Evolutionary conservation across 2,797 vertebrate genomes (phyloP).

Genomic region (Salmo trutta): DNA sequence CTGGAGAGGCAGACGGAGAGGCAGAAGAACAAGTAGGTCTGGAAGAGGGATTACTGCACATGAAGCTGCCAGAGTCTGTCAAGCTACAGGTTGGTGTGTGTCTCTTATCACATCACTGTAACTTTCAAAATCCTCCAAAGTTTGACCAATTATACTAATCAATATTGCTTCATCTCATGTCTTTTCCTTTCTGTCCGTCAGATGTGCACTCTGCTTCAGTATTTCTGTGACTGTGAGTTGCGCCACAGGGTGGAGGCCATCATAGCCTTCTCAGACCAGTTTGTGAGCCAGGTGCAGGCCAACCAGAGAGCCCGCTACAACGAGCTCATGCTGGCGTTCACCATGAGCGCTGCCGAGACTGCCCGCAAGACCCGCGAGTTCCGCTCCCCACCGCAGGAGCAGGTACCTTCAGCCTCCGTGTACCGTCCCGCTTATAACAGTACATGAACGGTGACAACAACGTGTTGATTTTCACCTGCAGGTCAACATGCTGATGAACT

Average conservation of each 20-base stretch:
- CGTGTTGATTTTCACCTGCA: slow-evolving; percentile 44
- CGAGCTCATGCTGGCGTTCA: slow-evolving; percentile 87
- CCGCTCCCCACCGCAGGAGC: slow-evolving; percentile 92
- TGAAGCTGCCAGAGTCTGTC: slow-evolving; percentile 95
- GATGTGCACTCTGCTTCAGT: slow-evolving; percentile 95
- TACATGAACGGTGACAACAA: too few relatives aligned
- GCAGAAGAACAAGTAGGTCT: slow-evolving; percentile 74
- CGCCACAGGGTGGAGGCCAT: slow-evolving; percentile 93
- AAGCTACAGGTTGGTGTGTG: slow-evolving; percentile 85
- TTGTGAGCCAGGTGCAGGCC: slow-evolving; percentile 84
- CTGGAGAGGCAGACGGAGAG: slow-evolving; percentile 51
- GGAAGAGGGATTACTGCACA: slow-evolving; percentile 90
- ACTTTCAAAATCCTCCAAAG: background rate
- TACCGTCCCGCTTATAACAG: background rate
- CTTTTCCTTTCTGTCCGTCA: slow-evolving; percentile 48
- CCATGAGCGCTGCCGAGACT: slow-evolving; percentile 91
- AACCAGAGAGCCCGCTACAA: slow-evolving; percentile 88
- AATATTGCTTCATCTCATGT: background rate
- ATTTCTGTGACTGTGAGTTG: slow-evolving; percentile 94
- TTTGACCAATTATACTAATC: background rate
- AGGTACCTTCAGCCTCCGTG: slow-evolving; percentile 69
- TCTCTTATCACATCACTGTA: background rate
- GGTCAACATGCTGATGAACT: slow-evolving; percentile 96
- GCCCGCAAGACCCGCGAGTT: slow-evolving; percentile 92
- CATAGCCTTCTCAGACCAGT: slow-evolving; percentile 87